phyloP scores from a whole-genome alignment of 2,113 vertebrate genomes.

The Hiodon alosoides region DNA sequence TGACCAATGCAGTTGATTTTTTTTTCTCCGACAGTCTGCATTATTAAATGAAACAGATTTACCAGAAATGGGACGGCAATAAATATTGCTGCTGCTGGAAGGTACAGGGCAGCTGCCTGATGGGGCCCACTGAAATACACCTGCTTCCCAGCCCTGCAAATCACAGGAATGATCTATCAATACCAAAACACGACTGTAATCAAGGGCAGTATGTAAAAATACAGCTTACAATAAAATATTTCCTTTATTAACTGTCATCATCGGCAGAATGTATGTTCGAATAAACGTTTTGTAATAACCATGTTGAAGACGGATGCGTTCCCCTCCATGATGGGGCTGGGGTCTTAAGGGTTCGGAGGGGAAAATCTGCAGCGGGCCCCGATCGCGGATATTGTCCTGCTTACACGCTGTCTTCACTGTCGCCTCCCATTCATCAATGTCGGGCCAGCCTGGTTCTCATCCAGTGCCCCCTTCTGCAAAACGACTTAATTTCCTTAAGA shows the following conservation, averaged over 20 bases:
- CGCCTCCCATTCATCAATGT: slow-evolving; percentile 93
- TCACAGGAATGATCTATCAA: slow-evolving; percentile 68
- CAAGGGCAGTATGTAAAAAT: slow-evolving; percentile 82
- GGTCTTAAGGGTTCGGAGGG: slow-evolving; percentile 75
- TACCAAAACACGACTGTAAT: slow-evolving; percentile 66
- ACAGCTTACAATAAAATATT: slow-evolving; percentile 73
- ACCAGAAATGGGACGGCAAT: slow-evolving; percentile 19
- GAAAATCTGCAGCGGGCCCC: slow-evolving; percentile 82
- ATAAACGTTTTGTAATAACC: slow-evolving; percentile 92
- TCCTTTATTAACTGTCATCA: slow-evolving; percentile 96
- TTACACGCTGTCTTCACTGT: slow-evolving; percentile 73
- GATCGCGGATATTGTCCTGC: slow-evolving; percentile 84
- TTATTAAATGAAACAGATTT: slow-evolving; percentile 47
- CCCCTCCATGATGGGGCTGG: slow-evolving; percentile 63
- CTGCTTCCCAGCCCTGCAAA: slow-evolving; percentile 47
- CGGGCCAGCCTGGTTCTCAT: slow-evolving; percentile 79
- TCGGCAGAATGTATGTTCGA: slow-evolving; percentile 92
- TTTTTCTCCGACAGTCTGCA: slow-evolving; percentile 35
- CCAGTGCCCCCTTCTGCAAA: slow-evolving; percentile 82
- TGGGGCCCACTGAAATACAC: slow-evolving; percentile 45
- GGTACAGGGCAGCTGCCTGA: slow-evolving; percentile 23
- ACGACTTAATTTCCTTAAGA: slow-evolving; percentile 99
- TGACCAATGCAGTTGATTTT: slow-evolving; percentile 30
- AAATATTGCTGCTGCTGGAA: slow-evolving; percentile 29
- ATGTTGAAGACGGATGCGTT: slow-evolving; percentile 88